A percentile compares a stretch with the other conserved stretches of the same genome.
phyloP scores from a whole-genome alignment of 23 tunicate genomes.

The Halocynthia roretzi region DNA sequence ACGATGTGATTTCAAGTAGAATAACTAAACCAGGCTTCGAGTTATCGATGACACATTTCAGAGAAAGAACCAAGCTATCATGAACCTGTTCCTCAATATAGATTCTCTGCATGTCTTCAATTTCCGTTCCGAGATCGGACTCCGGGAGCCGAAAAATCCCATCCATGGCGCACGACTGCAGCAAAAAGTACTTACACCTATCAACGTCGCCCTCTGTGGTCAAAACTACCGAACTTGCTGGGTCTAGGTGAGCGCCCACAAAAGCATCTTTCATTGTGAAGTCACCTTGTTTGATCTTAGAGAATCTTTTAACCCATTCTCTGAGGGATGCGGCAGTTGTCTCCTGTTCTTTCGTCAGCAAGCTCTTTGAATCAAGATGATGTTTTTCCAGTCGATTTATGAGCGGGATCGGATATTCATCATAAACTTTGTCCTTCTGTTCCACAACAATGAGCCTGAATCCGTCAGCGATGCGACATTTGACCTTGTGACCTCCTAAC shows the following conservation, averaged over 20 bases:
- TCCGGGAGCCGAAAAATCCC: constrained; percentile 37
- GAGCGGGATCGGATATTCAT: constrained; percentile 72
- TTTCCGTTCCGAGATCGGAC: constrained; percentile 25
- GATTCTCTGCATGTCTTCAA: constrained; percentile 1
- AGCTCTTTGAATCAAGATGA: constrained; percentile 34
- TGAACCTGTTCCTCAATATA: constrained; percentile 53
- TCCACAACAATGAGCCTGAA: constrained; percentile 75
- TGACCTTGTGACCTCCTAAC: constrained; percentile 82
- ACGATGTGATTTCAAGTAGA: constrained; percentile 47
- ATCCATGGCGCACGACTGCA: constrained; percentile 53
- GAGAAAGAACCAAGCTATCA: constrained; percentile 17
- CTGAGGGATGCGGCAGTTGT: constrained; percentile 8
- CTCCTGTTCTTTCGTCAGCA: constrained; percentile 27
- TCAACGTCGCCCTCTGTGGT: constrained; percentile 9
- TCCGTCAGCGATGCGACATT: constrained; percentile 59
- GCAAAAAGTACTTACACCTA: constrained; percentile 18
- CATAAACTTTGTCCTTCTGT: constrained; percentile 46
- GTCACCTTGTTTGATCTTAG: background rate
- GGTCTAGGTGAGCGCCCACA: constrained; percentile 56
- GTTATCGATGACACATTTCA: background rate
- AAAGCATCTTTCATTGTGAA: constrained; percentile 39
- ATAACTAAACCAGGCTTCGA: background rate
- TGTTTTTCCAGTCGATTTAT: constrained; percentile 83
- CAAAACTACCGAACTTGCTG: constrained; percentile 41
- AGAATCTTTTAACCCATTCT: constrained; percentile 47